phyloP scores from a whole-genome alignment of 2,888 invertebrate species.

The Copidosoma aretas region DNA sequence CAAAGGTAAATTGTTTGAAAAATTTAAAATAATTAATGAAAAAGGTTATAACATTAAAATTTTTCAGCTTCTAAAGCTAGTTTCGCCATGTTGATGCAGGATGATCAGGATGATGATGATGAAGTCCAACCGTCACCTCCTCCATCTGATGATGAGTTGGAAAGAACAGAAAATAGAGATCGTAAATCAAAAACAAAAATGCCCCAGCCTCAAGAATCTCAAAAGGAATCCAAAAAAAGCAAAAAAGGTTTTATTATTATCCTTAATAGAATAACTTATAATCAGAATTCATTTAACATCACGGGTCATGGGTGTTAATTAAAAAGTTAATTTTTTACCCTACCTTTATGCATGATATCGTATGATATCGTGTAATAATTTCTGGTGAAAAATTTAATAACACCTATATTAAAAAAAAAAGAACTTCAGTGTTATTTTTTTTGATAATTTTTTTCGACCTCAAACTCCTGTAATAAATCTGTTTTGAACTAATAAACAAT shows the following conservation, averaged over 20 bases:
- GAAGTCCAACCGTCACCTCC: slow-evolving; percentile 58
- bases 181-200: slow-evolving; percentile 61
- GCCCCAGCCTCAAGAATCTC: slow-evolving; percentile 52
- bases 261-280: too few relatives aligned
- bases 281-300: too few relatives aligned
- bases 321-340: too few relatives aligned
- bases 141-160: slow-evolving; percentile 57
- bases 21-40: background rate
- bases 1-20: slow-evolving; percentile 19
- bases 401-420: too few relatives aligned
- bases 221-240: slow-evolving; percentile 69
- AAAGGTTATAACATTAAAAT: background rate
- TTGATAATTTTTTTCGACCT: too few relatives aligned
- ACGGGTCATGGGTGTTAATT: too few relatives aligned
- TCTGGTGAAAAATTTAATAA: too few relatives aligned
- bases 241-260: slow-evolving; percentile 66
- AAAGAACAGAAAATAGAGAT: slow-evolving; percentile 64
- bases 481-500: too few relatives aligned
- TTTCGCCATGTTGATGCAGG: slow-evolving; percentile 73
- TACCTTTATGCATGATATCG: too few relatives aligned
- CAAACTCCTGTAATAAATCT: too few relatives aligned
- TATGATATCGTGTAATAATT: too few relatives aligned
- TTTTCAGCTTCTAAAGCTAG: slow-evolving; percentile 61
- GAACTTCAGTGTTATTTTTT: too few relatives aligned
- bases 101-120: slow-evolving; percentile 61